phyloP scores from a whole-genome alignment of 1,140 invertebrate genomes.

The Leptinotarsa undecemlineata region DNA sequence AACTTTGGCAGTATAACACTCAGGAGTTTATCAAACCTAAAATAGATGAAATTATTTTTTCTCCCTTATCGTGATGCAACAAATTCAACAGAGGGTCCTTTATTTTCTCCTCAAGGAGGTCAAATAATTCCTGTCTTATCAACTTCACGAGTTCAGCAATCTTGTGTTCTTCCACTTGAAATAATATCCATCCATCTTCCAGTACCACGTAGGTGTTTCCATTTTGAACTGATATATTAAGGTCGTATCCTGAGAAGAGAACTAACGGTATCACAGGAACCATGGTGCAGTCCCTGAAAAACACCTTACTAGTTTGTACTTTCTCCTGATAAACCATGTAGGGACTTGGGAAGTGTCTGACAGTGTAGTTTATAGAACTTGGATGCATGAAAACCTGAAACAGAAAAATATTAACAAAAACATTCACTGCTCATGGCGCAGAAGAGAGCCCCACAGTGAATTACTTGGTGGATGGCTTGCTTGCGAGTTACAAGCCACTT shows the following conservation, averaged over 20 bases:
- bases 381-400: conserved; percentile 71
- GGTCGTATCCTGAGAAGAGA: conserved; percentile 74
- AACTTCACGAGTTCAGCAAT: conserved; percentile 77
- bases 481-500: no score
- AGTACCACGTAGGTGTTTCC: conserved; percentile 76
- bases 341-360: conserved; percentile 69
- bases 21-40: conserved; percentile 62
- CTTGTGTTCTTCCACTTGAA: conserved; percentile 74
- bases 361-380: conserved; percentile 73
- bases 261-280: conserved; percentile 78
- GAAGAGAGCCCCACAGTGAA: no score
- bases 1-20: background rate
- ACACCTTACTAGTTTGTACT: conserved; percentile 78
- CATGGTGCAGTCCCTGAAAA: conserved; percentile 80
- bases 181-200: conserved; percentile 84
- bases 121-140: conserved; percentile 72
- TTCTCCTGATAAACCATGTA: conserved; percentile 85
- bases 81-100: conserved; percentile 77
- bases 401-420: background rate
- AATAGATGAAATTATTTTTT: conserved; percentile 79
- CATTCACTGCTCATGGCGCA: no score
- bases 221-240: conserved; percentile 73
- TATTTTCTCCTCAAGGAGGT: conserved; percentile 79
- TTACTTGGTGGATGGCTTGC: no score
- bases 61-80: conserved; percentile 73